Percentiles rank a stretch among this genome's conserved stretches.
phyloP scores from a whole-genome alignment of 2,113 vertebrate genomes.

The Antechinus stuartii region DNA sequence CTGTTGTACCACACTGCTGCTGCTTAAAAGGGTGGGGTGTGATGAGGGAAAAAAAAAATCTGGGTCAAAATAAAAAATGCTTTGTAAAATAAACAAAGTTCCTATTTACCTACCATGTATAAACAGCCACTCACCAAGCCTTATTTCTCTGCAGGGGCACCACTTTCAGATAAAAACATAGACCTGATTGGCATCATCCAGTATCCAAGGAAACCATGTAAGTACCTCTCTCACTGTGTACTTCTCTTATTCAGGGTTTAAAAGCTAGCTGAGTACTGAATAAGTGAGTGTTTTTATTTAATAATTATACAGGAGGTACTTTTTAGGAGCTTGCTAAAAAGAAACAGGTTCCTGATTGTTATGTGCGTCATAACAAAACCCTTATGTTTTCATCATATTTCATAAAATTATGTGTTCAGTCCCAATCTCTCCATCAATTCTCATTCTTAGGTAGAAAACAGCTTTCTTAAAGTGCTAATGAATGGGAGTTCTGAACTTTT shows the following conservation, averaged over 20 bases:
- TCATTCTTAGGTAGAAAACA: conserved; percentile 78
- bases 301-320: conserved; percentile 88
- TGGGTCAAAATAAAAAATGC: conserved; percentile 82
- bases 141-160: conserved; percentile 85
- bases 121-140: conserved; percentile 86
- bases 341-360: conserved; percentile 81
- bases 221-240: conserved; percentile 88
- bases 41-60: conserved; percentile 76
- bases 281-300: conserved; percentile 91
- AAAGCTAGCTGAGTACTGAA: conserved; percentile 85
- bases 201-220: conserved; percentile 95
- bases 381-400: conserved; percentile 80
- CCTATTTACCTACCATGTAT: conserved; percentile 87
- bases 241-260: conserved; percentile 87
- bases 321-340: conserved; percentile 83
- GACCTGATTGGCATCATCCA: conserved; percentile 89
- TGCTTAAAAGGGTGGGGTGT: conserved; percentile 71
- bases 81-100: conserved; percentile 88
- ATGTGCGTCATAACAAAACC: conserved; percentile 80
- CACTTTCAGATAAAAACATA: conserved; percentile 87
- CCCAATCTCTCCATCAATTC: conserved; percentile 67
- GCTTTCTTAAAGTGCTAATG: conserved; percentile 71
- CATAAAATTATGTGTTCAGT: conserved; percentile 80
- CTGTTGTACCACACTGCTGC: conserved; percentile 62
- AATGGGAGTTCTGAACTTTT: conserved; percentile 77